phyloP scores from a whole-genome alignment of 2,888 invertebrate species.

The Tenthredo notha region DNA sequence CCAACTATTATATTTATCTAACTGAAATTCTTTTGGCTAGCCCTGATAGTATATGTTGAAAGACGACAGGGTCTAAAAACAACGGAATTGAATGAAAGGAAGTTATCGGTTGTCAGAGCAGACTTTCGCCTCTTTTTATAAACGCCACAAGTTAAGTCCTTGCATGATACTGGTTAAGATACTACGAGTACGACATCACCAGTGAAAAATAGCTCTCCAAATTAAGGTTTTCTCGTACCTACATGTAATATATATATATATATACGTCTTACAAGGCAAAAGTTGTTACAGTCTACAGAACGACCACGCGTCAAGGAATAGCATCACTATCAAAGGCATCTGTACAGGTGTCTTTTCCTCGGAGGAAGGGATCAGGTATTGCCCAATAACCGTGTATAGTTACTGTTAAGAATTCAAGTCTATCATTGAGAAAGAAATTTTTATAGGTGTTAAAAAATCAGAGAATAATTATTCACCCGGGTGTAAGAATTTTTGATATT shows the following conservation, averaged over 20 bases:
- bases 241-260: background rate
- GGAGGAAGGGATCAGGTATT: slow-evolving; percentile 20
- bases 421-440: background rate
- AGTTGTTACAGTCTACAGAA: background rate
- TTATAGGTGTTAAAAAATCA: background rate
- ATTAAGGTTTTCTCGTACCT: slow-evolving; percentile 19
- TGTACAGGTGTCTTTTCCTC: slow-evolving; percentile 45
- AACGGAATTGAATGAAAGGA: background rate
- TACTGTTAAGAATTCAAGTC: slow-evolving; percentile 10
- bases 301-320: slow-evolving; percentile 9
- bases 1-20: background rate
- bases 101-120: slow-evolving; percentile 15
- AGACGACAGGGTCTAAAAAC: background rate
- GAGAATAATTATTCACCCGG: background rate
- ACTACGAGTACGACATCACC: background rate
- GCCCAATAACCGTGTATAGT: slow-evolving; percentile 38
- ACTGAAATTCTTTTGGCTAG: background rate
- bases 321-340: slow-evolving; percentile 16
- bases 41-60: background rate
- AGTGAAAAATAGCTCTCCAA: slow-evolving; percentile 15
- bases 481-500: background rate
- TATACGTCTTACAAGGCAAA: background rate
- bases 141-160: background rate
- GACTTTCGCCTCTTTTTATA: slow-evolving; percentile 24
- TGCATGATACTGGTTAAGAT: background rate